Evolutionary conservation across 2,888 invertebrate genomes (phyloP), one percentile per base, ranked within the genome.

Genomic region (Carpatolechia fugitivella): DNA sequence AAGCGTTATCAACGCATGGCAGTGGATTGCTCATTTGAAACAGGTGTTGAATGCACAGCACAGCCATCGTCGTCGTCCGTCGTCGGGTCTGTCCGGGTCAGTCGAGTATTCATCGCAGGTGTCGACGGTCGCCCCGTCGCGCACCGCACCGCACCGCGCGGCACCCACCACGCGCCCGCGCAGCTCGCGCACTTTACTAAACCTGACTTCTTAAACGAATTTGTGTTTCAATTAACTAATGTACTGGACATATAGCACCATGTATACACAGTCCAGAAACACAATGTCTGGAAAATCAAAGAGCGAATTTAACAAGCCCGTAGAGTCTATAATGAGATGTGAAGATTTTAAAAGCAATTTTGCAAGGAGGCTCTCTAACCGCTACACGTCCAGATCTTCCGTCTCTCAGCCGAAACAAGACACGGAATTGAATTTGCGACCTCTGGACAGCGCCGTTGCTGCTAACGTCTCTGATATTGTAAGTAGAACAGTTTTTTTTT

Each of bases 341-440:
- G 87, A 88, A 61, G 86, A 90, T 66, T 90, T 90, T 63, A 90
- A 90, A 61, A 90, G 89, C 61, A 89, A 88, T 69, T 90, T 90
- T 60, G 89, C 89, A 1, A 80, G 89, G 65, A 84, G 79, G 61
- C 78, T 90, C 53, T 90, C 89, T n/a, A 85, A 87, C 65, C 76
- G 89, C 54, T 89, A 84, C 63, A 80, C 70, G 56, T 73, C 82
- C 58, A 79, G 77, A 60, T 65, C 83, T 20, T 74, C 82, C 13
- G 64, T 70, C 10, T 60, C 63, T 41, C 65, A 65, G 48, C 55
- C 74, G 0, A 80, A 71, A 56, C 72, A 74, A 57, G 82, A 82
- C 36, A 64, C 66, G 44, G 59, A 75, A 7, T 59, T 83, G 64
- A 85, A 81, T 60, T 61, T 82, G 52, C 66, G 62, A 16, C 64